Base-by-base conservation (phyloP, 2,888 invertebrate genomes). In the Drosophila greeni region DNA sequence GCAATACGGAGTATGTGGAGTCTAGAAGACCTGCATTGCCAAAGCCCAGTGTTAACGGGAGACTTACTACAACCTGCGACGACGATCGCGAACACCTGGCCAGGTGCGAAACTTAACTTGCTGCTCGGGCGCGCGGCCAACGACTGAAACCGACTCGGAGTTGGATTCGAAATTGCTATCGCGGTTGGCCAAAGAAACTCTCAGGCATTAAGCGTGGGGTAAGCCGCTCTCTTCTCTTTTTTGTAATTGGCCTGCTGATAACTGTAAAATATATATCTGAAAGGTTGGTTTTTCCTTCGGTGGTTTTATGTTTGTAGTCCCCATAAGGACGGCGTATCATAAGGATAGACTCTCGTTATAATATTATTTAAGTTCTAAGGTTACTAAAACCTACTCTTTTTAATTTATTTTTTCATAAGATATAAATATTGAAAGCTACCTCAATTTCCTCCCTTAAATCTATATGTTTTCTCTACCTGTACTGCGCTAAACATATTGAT, bases 51-150 rank as follows among this genome's bases (percentile, higher is more conserved):
- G 54, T 43, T 65, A 76, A 53, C 36, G 58, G 40, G n/a, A 31
- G 45, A 73, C 55, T 40, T 43, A 53, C 66, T 43, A 52, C 66
- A 60, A 29, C 29, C 34, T 26, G 48, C 48, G 37, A 26, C 37
- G 49, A 26, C 37, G 49, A 42, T 48, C 42, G 54, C 57, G 45
- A 56, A 49, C 51, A 66, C 48, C 45, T 51, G 60, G 59, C 45
- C 48, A 58, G 60, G 42, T 65, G 58, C 68, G 70, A 82, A 59
- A 62, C 49, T 60, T 53, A 72, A 74, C 82, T 76, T 72, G 81
- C 55, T 70, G 66, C 78, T 75, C 66, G 51, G 69, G 70, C 78
- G 70, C 64, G 61, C 71, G 62, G 62, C 69, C 57, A 71, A 66
- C 72, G 70, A 82, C 77, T 82, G 70, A 74, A 56, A 37, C 36